Evolutionary conservation across 2,888 invertebrate species (phyloP).

Genomic region (Tachina fera): DNA sequence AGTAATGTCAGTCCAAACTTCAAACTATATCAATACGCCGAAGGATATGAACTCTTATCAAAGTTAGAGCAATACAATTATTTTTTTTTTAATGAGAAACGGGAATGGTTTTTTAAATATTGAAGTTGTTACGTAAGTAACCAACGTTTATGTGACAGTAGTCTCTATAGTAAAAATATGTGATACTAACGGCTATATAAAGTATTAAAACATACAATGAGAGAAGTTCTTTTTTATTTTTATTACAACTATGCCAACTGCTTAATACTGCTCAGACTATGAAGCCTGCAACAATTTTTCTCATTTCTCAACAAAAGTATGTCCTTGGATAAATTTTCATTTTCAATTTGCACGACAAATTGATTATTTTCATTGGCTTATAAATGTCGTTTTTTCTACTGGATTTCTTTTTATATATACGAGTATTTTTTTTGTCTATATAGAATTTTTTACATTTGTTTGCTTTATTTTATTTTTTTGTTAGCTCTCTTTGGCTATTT

Average conservation of each 20-base stretch:
- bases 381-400: conserved; percentile 14
- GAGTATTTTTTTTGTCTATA: not conserved
- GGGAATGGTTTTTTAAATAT: no score
- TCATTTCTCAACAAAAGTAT: conserved; percentile 33
- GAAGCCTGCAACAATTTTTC: not conserved
- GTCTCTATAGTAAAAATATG: not conserved
- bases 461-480: conserved; percentile 20
- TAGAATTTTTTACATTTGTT: conserved; percentile 21
- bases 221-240: not conserved
- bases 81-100: no score
- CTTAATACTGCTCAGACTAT: not conserved
- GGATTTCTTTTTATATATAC: not conserved
- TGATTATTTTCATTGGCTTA: conserved; percentile 69
- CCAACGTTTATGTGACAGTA: not conserved
- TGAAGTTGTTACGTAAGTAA: no score
- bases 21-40: not conserved
- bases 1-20: not conserved
- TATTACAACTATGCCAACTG: not conserved
- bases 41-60: conserved; percentile 9
- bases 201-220: conserved; percentile 18
- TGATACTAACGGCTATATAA: not conserved
- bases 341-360: conserved; percentile 71
- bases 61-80: not conserved
- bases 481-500: conserved; percentile 12
- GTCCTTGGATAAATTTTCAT: conserved; percentile 62